Evolutionary conservation across 2,797 vertebrate species (phyloP).

Genomic region (Streptopelia turtur): DNA sequence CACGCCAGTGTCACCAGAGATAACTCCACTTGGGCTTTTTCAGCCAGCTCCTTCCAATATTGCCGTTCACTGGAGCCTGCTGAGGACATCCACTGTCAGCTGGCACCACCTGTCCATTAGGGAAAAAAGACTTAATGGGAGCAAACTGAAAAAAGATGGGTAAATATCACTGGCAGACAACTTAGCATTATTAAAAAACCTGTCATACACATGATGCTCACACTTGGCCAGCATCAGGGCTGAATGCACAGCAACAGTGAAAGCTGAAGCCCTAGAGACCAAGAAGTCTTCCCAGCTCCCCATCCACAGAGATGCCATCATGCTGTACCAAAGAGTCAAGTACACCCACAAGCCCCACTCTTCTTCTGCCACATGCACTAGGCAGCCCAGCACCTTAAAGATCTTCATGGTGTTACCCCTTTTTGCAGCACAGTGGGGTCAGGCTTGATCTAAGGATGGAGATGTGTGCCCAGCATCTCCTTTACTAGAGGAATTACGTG

Average conservation of each 20-base stretch:
- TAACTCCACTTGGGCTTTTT: not conserved
- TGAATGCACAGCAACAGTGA: not conserved
- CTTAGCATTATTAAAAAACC: not conserved
- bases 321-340: rapidly evolving
- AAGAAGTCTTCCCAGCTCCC: not conserved
- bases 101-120: not conserved
- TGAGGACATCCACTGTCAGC: not conserved
- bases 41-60: not conserved
- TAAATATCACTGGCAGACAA: not conserved
- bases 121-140: not conserved
- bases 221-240: not conserved
- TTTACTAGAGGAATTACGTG: not conserved
- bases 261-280: not conserved
- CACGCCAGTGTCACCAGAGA: not conserved
- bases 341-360: not conserved
- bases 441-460: not conserved
- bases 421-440: not conserved
- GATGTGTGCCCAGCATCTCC: not conserved
- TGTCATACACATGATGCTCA: not conserved
- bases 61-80: not conserved
- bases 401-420: not conserved
- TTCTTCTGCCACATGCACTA: not conserved
- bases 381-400: not conserved
- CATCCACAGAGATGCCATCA: not conserved
- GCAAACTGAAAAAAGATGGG: not conserved